Conservation (phyloP, 2,113 vertebrate species). For the Larimichthys polyactis region DNA sequence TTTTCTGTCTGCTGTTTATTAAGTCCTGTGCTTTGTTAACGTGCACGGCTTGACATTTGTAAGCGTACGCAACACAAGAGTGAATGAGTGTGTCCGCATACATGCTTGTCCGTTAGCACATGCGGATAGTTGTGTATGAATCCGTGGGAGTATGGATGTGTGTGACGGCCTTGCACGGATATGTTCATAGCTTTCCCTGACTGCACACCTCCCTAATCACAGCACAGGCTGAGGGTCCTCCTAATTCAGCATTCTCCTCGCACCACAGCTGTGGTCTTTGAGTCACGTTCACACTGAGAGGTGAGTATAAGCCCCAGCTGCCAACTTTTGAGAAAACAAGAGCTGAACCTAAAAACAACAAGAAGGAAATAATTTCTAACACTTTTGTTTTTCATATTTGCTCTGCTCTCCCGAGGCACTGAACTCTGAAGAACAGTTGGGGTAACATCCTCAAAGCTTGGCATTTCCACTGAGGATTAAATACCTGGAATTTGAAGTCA, state of each 20-base stretch:
- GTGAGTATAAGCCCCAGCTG: conserved; percentile 59
- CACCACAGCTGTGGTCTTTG: conserved; percentile 53
- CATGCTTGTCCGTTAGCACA: neutral
- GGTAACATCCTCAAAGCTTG: conserved; percentile 76
- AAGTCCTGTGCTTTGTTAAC: conserved; percentile 9
- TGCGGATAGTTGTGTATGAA: neutral
- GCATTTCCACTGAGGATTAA: conserved; percentile 80
- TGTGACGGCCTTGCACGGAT: neutral
- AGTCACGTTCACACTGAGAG: conserved; percentile 65
- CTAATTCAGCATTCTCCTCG: conserved; percentile 67
- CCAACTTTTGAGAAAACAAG: conserved; percentile 70
- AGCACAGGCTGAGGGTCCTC: conserved; percentile 44
- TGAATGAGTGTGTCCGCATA: neutral
- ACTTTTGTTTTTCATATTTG: conserved; percentile 77
- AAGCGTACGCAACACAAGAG: neutral
- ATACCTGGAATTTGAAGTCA: conserved; percentile 75
- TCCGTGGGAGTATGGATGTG: conserved; percentile 20
- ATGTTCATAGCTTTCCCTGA: conserved; percentile 41
- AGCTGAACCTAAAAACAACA: conserved; percentile 67
- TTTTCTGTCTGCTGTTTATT: conserved; percentile 18
- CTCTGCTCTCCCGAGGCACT: conserved; percentile 67
- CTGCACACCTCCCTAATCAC: conserved; percentile 63
- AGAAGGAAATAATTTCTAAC: conserved; percentile 68
- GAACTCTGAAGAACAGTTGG: conserved; percentile 69
- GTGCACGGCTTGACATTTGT: conserved; percentile 4